Evolutionary conservation across 2,888 invertebrate genomes (phyloP), one percentile per base, ranked within the genome.

Genomic region (Leptopterna dolabrata): DNA sequence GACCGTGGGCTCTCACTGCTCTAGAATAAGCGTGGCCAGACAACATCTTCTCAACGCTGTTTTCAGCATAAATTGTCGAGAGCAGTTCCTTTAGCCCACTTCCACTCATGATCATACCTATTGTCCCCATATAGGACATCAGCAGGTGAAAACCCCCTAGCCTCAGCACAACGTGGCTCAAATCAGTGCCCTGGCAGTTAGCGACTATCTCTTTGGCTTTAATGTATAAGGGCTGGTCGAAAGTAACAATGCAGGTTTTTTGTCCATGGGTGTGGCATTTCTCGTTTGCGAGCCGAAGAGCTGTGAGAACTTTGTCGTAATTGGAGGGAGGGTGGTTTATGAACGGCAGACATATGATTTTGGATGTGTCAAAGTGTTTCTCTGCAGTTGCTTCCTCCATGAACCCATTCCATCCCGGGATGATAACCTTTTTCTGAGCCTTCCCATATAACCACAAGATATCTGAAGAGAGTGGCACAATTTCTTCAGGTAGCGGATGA

Each of bases 61-160:
- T 89, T 16, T 47, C 11, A 88, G 91, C 90, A 90, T 91, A 91
- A 82, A 91, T 90, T 4, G 45, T 78, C 24, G 76, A 76, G 16
- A 90, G 88, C 13, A 89, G 86, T 89, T 92, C 91, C 89, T 91
- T 91, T 13, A 92, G 41, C 7, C 92, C 92, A 88, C 91, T 92
- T 87, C 91, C 91, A 11, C 7, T 24, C 81, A 81, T 81, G 29
- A 81, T 6, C 29, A 24, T 47, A 2, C 81, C 81, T 13, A 81
- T 27, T 4, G 14, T n/a, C 1, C 81, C 81, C 27, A 81, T 6
- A n/a, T 16, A 81, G 14, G 47, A 51, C 81, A 81, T 81, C 30
- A 81, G n/a, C 14, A 47, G 13, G 51, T 81, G 81, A n/a, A 81
- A 81, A 11, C 47, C 81, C 14, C 81, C 81, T 9, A 81, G 51